Percentiles rank a stretch among this genome's conserved stretches.
Conservation (phyloP, 2,888 invertebrate genomes). For the Syritta pipiens region DNA sequence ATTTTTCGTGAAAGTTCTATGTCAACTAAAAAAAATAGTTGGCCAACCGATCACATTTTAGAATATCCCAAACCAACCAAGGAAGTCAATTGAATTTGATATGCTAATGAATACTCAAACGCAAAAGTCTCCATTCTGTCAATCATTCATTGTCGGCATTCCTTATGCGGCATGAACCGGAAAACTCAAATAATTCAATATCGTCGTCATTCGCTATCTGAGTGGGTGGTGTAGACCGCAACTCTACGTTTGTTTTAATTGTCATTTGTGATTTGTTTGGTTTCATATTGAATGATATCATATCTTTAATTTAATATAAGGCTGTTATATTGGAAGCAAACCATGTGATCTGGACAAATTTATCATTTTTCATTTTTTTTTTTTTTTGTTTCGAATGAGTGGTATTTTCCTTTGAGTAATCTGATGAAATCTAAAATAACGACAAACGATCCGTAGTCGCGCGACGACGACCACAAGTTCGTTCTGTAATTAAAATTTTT, state of each 20-base stretch:
- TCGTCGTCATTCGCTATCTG: background rate
- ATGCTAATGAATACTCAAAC: background rate
- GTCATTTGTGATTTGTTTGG: slow-evolving; percentile 3
- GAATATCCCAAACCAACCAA: background rate
- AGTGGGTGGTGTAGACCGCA: background rate
- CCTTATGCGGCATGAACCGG: background rate
- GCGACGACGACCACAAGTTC: too few relatives aligned
- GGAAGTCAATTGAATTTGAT: too few relatives aligned
- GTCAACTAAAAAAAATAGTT: background rate
- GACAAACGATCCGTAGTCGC: too few relatives aligned
- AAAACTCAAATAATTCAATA: slow-evolving; percentile 2
- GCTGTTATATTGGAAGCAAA: background rate
- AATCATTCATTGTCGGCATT: background rate
- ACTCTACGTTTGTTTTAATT: slow-evolving; percentile 1
- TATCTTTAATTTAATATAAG: slow-evolving; percentile 1
- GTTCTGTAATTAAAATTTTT: too few relatives aligned
- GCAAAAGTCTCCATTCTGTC: too few relatives aligned
- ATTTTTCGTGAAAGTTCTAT: background rate
- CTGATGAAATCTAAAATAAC: slow-evolving; percentile 10
- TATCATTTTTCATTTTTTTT: background rate
- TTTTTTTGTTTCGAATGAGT: too few relatives aligned
- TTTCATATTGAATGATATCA: slow-evolving; percentile 9
- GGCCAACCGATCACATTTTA: too few relatives aligned
- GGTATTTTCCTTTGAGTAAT: background rate
- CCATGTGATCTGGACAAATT: slow-evolving; percentile 6